Evolutionary conservation across 92 coral and sea anemone genomes (phyloP).

Genomic region (Desmophyllum pertusum): DNA sequence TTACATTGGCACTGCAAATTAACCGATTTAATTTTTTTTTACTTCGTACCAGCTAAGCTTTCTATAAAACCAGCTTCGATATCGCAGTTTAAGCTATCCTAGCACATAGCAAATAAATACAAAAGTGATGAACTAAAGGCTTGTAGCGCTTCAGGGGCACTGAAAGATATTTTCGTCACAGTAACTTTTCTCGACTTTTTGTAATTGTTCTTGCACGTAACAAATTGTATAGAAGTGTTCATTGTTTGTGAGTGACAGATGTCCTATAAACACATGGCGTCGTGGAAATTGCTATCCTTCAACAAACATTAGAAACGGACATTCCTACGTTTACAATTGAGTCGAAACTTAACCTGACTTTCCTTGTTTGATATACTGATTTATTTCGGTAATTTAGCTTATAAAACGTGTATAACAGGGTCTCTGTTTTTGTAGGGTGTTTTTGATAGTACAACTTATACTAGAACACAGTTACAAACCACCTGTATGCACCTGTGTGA

Average conservation of each 20-base stretch:
- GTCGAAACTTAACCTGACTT: neutral
- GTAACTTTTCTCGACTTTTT: neutral
- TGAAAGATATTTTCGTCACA: neutral
- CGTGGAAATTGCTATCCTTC: neutral
- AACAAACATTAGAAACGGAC: neutral
- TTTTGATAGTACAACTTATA: neutral
- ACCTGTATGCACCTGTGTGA: slow-evolving; percentile 31
- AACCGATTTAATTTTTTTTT: neutral
- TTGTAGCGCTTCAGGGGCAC: neutral
- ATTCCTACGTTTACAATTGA: neutral
- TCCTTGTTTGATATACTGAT: neutral
- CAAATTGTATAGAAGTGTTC: neutral
- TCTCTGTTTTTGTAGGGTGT: neutral
- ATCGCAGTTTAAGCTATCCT: slow-evolving; percentile 32
- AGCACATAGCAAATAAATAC: neutral
- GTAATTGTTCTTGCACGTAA: neutral
- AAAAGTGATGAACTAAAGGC: neutral
- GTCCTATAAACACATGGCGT: slow-evolving; percentile 4
- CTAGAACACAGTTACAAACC: neutral
- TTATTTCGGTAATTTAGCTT: neutral
- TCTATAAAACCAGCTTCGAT: neutral
- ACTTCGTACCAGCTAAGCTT: neutral
- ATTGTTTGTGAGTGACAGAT: slow-evolving; percentile 8
- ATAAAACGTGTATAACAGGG: neutral
- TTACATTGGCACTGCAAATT: neutral